A percentile compares a stretch with the other conserved stretches of the same genome.
These are phyloP conservation scores for Hemiscyllium ocellatum DNA, from an alignment of 2,113 vertebrate genomes.

Conservation along the genomic window DNA sequence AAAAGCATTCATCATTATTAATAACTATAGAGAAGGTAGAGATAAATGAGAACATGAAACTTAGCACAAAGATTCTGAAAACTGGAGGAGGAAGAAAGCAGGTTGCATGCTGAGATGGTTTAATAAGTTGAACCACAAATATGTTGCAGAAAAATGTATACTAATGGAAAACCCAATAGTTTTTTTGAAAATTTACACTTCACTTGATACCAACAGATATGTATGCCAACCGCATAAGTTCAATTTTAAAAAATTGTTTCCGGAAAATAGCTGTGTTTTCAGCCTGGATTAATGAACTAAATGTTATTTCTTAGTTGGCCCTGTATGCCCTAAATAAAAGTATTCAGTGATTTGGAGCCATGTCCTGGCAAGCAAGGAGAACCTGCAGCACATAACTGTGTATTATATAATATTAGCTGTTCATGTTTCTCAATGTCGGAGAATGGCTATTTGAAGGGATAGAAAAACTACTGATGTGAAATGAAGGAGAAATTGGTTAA, in stretches of 20 bases:
- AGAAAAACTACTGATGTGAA: neutral
- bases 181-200: neutral
- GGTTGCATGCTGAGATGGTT: neutral
- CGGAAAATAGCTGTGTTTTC: neutral
- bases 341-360: neutral
- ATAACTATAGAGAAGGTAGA: neutral
- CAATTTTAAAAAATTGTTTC: neutral
- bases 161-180: neutral
- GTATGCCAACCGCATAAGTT: neutral
- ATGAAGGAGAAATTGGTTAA: neutral
- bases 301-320: neutral
- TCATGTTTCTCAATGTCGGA: neutral
- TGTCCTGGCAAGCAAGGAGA: neutral
- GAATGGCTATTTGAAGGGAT: neutral
- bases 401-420: neutral
- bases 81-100: neutral
- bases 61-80: neutral
- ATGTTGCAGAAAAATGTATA: neutral
- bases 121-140: neutral
- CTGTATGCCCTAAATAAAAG: neutral
- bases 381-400: neutral
- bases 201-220: neutral
- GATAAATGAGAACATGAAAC: neutral
- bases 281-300: neutral
- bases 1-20: neutral